Evolutionary conservation across 2,888 invertebrate species (phyloP).

Genomic region (Scaeva pyrastri): DNA sequence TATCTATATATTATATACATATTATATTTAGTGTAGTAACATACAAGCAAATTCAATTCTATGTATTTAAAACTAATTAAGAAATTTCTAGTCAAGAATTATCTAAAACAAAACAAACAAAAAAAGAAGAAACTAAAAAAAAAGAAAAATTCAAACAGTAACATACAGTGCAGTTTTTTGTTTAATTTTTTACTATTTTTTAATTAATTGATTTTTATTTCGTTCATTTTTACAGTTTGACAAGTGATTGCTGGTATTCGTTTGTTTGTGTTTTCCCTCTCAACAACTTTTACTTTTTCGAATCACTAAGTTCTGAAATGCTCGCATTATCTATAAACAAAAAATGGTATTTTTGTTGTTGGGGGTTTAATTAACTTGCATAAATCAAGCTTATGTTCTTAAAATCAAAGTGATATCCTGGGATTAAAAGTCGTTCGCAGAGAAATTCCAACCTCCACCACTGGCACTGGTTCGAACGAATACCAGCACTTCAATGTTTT

Average conservation of each 20-base stretch:
- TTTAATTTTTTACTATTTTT: constrained; percentile 53
- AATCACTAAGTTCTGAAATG: too few species aligned
- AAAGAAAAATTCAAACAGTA: constrained; percentile 26
- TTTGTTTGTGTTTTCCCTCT: not conserved
- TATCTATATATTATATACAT: constrained; percentile 25
- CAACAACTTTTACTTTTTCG: too few species aligned
- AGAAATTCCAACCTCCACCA: too few species aligned
- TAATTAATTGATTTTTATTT: constrained; percentile 40
- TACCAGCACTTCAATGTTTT: constrained; percentile 15
- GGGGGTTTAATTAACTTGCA: too few species aligned
- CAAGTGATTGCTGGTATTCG: constrained; percentile 65
- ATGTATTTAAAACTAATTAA: constrained; percentile 53
- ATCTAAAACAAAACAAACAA: constrained; percentile 45
- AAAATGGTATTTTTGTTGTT: too few species aligned
- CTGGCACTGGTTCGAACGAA: constrained; percentile 13
- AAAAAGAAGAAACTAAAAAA: constrained; percentile 6
- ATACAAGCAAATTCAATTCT: constrained; percentile 52
- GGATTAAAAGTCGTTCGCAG: too few species aligned
- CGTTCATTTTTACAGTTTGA: constrained; percentile 59
- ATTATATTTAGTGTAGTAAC: constrained; percentile 39
- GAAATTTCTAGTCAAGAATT: constrained; percentile 73
- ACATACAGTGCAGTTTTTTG: constrained; percentile 45
- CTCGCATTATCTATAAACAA: too few species aligned
- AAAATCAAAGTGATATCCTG: too few species aligned
- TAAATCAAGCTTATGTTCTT: too few species aligned